Conservation (phyloP, 2,797 vertebrate genomes). For the Eidolon dupreanum region DNA sequence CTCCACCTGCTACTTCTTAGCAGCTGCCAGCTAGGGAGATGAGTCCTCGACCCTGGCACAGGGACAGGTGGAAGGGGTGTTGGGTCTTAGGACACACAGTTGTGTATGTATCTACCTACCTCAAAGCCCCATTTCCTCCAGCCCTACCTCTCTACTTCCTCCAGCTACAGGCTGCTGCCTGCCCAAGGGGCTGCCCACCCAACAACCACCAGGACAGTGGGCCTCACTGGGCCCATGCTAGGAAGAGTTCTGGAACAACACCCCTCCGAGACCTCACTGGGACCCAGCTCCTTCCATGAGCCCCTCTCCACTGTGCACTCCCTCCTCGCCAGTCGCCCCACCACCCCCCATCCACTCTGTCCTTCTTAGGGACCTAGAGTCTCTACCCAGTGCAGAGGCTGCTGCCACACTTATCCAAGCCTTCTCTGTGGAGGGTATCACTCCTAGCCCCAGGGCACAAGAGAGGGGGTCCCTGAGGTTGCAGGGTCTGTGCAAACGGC, state of each 20-base stretch:
- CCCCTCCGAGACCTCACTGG: background rate
- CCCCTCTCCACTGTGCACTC: background rate
- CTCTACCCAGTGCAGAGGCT: background rate
- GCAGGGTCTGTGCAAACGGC: background rate
- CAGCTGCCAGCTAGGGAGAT: background rate
- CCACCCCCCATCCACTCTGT: too few relatives aligned
- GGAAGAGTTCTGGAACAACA: too few relatives aligned
- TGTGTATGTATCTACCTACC: rapidly evolving
- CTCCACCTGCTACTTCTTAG: background rate
- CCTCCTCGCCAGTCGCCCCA: background rate
- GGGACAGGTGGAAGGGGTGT: background rate
- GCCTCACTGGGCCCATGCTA: background rate
- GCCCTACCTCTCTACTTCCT: background rate
- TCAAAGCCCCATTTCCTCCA: background rate
- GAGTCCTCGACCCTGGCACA: background rate
- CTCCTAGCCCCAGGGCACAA: background rate
- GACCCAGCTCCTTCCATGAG: background rate
- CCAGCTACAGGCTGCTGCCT: background rate
- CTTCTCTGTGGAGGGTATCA: background rate
- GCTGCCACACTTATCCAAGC: background rate
- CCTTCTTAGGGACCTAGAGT: background rate
- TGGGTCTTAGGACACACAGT: background rate
- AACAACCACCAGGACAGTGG: background rate
- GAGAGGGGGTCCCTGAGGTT: background rate
- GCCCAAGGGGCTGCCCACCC: background rate